A percentile compares a stretch with the other conserved stretches of the same genome.
Conservation (phyloP, 2,888 invertebrate genomes). For the Drosophila borealis region DNA sequence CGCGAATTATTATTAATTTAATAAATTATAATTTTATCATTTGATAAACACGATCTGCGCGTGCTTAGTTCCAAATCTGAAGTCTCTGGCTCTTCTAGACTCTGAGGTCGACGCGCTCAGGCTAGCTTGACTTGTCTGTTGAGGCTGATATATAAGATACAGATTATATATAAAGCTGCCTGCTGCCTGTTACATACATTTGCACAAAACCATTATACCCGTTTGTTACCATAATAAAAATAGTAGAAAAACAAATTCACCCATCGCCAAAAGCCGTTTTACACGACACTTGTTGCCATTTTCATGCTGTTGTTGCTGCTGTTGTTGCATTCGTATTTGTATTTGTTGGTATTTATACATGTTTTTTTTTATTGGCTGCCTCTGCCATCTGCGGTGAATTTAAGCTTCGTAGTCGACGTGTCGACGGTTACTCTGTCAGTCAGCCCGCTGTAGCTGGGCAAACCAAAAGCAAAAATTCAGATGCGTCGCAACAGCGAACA, state of each 20-base stretch:
- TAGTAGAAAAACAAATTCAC: constrained; percentile 3
- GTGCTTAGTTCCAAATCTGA: too few species aligned
- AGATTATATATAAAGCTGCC: background rate
- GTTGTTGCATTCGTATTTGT: constrained; percentile 7
- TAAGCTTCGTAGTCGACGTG: constrained; percentile 58
- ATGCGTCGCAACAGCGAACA: constrained; percentile 34
- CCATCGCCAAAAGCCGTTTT: constrained; percentile 48
- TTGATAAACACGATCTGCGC: too few species aligned
- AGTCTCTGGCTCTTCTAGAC: too few species aligned
- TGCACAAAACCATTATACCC: background rate
- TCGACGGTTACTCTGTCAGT: constrained; percentile 63
- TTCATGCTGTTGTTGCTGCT: constrained; percentile 5
- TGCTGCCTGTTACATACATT: background rate
- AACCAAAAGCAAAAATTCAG: constrained; percentile 52
- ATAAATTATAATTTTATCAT: too few species aligned
- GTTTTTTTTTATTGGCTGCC: constrained; percentile 37
- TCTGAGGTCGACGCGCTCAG: too few species aligned
- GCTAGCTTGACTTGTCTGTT: too few species aligned
- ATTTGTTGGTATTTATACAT: constrained; percentile 1
- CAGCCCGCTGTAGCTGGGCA: constrained; percentile 49
- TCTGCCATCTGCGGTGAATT: constrained; percentile 57
- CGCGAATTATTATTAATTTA: too few species aligned
- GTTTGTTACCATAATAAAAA: background rate
- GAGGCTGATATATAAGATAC: too few species aligned
- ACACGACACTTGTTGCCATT: constrained; percentile 51